Base-by-base conservation (phyloP, 2,113 vertebrate species). In the Microtus pennsylvanicus region DNA sequence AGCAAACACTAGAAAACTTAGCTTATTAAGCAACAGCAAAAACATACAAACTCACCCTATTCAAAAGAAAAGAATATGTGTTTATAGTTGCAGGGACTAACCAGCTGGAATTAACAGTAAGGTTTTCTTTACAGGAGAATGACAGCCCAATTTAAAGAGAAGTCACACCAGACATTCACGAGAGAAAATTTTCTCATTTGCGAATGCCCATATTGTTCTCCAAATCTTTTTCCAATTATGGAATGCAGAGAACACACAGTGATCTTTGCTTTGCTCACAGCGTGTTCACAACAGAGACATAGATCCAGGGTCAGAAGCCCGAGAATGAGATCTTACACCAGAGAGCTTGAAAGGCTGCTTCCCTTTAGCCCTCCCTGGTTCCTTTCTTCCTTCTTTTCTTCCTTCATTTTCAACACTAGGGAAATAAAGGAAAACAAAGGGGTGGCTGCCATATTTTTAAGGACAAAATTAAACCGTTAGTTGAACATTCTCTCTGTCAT, bases 61-160 rank as follows among this genome's bases (percentile, higher is more conserved):
- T 98, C 61, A 81, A 55, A 67, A 96, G 97, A 22, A 96, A 87
- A 97, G 94, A 89, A 72, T 5, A 22, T 7, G 33, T 45, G 33
- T 45, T 92, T 97, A 61, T n/a, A 89, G 95, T 77, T 94, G 38
- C 65, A 65, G 16, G 93, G 87, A 58, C 69, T 97, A 52, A 88
- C 75, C 93, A 98, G 87, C 70, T 97, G 94, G 77, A 1, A 97
- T 96, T 95, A 95, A 97, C 72, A 90, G 74, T 96, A 75, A 63
- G 45, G 13, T 76, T 85, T 93, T 97, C 35, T 96, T 98, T 98
- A 88, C 87, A 94, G 63, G 26, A 91, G 65, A 90, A 90, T 96
- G 97, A 97, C 87, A 97, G 93, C 63, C 94, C 80, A 42, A 90
- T 86, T 94, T 89, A 96, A 85, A 76, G 47, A 77, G 38, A 89